Evolutionary conservation across 1,140 invertebrate species (phyloP).

Genomic region (Agrypnia vestita): DNA sequence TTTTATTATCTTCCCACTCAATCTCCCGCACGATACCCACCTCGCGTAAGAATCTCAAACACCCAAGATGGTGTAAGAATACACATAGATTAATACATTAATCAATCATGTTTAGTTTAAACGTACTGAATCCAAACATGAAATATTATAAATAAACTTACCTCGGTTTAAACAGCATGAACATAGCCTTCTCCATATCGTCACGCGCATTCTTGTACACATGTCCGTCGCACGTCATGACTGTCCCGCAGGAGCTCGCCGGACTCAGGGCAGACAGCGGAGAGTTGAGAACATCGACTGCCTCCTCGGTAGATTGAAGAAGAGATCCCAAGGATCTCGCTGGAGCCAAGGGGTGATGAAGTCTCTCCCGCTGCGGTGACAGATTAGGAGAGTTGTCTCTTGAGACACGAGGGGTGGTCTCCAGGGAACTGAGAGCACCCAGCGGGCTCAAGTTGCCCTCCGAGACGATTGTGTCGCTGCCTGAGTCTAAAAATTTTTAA

Average conservation of each 20-base stretch:
- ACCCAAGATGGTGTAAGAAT: no score
- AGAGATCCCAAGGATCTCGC: constrained; percentile 14
- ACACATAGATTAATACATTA: no score
- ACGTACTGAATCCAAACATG: not conserved
- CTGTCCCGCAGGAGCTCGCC: constrained; percentile 70
- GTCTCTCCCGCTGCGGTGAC: not conserved
- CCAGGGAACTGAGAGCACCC: constrained; percentile 60
- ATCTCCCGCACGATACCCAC: no score
- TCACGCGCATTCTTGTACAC: constrained; percentile 63
- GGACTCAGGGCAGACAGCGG: constrained; percentile 60
- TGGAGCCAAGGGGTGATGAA: not conserved
- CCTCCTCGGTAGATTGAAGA: constrained; percentile 2
- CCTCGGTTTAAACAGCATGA: constrained; percentile 55
- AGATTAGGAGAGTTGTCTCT: constrained; percentile 51
- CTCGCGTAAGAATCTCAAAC: no score
- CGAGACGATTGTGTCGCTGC: constrained; percentile 71
- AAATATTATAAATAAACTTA: constrained; percentile 12
- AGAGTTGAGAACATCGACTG: not conserved
- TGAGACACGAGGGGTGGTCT: constrained; percentile 55
- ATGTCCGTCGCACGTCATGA: constrained; percentile 67
- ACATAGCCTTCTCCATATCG: constrained; percentile 54
- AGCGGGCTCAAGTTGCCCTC: constrained; percentile 68
- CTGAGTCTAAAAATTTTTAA: constrained; percentile 48
- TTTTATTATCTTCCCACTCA: no score
- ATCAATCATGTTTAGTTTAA: no score